These are phyloP conservation scores for Leptocoma aspasia DNA, from an alignment of 2,113 vertebrate genomes.

Conservation along the genomic window DNA sequence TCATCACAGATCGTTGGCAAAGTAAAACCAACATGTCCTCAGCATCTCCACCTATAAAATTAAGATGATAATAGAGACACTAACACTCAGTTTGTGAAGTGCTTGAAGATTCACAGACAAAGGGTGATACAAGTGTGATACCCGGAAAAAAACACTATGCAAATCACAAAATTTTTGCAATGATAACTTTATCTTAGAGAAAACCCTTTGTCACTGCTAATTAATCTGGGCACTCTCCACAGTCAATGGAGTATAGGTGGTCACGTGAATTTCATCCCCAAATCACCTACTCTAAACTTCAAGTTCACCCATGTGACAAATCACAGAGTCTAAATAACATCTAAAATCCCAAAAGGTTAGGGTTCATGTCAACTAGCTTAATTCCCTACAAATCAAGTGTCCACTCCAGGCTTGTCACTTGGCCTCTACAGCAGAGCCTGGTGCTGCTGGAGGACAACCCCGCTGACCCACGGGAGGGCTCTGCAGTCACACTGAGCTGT, in stretches of 20 bases:
- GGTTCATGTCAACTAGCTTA: background rate
- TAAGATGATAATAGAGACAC: background rate
- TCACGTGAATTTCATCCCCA: background rate
- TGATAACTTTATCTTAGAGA: background rate
- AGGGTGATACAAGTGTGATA: background rate
- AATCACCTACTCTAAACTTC: background rate
- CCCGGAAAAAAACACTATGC: background rate
- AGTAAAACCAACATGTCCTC: background rate
- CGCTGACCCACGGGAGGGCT: rapidly evolving
- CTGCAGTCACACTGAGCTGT: background rate
- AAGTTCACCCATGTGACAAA: background rate
- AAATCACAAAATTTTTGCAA: background rate
- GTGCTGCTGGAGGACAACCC: background rate
- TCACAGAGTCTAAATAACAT: background rate
- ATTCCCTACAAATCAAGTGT: background rate
- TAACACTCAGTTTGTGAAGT: background rate
- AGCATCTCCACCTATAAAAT: background rate
- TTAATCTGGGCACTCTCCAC: background rate
- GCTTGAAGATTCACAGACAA: background rate
- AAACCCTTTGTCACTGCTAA: background rate
- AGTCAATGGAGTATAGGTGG: background rate
- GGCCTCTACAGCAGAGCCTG: background rate
- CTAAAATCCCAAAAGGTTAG: background rate
- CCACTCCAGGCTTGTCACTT: background rate
- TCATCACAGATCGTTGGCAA: background rate